Base-by-base conservation (phyloP, 2,888 invertebrate genomes). In the Cephus pulcher region DNA sequence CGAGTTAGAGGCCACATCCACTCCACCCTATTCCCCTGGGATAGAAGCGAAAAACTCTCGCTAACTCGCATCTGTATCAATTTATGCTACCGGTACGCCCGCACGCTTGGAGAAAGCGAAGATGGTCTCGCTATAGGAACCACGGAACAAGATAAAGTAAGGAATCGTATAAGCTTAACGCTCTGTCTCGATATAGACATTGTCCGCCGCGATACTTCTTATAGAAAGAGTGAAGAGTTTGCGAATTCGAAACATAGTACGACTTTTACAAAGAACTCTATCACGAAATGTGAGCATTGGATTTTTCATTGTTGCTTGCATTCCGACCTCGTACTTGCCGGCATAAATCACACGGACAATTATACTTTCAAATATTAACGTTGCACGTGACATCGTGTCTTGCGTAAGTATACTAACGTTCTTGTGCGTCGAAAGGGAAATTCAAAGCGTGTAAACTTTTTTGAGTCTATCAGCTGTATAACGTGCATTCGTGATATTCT, bases 51-150 rank as follows among this genome's bases (percentile, higher is more conserved):
- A 90, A 90, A 90, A 90, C 88, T 90, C 89, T 83, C 80, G 87
- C 88, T 88, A 90, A 90, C 90, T 90, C 90, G 88, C 91, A 90
- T 90, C 91, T 88, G 91, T 90, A 91, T 91, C 90, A 90, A 90
- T 91, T 90, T 90, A 90, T 89, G 87, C 88, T 84, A 86, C 85
- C 86, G 84, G 56, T 56, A 56, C 56, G 56, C 56, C 23, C 6
- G 56, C 56, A 56, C 23, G 56, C 23, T 56, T 23, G 56, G 23
- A 56, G 23, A 56, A 56, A 23, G 23, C 56, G 56, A 56, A 56
- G 56, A 56, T 56, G 56, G 56, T 23, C 23, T 23, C 56, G 56
- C 56, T 56, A 56, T 56, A 56, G 56, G 9, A 56, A 56, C 56
- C 56, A 56, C 9, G 23, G 56, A 23, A 23, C 23, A 23, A 15